These are phyloP conservation scores for Pteropus rufus DNA, from an alignment of 2,797 vertebrate species.

Conservation along the genomic window DNA sequence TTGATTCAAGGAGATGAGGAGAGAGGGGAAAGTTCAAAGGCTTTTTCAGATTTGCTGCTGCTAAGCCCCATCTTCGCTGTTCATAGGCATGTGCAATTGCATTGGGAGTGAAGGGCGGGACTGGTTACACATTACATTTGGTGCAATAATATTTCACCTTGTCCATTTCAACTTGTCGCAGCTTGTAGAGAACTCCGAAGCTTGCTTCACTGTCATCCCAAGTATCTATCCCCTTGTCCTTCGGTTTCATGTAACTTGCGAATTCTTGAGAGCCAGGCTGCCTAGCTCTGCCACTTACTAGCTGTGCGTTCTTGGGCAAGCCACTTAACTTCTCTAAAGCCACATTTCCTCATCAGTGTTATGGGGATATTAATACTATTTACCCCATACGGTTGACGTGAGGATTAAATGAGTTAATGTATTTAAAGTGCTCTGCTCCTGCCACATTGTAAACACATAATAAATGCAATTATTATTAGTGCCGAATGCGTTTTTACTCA, in stretches of 20 bases:
- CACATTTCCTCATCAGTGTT: background rate
- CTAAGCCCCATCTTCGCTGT: background rate
- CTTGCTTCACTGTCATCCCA: background rate
- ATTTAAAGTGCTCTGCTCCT: background rate
- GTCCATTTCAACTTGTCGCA: background rate
- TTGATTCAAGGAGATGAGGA: background rate
- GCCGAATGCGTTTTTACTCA: background rate
- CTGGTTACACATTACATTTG: background rate
- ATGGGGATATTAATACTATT: background rate
- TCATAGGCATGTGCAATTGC: background rate
- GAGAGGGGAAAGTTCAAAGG: background rate
- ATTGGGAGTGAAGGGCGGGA: background rate
- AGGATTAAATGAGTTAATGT: background rate
- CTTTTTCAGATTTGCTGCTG: background rate
- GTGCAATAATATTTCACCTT: background rate
- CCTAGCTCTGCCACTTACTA: background rate
- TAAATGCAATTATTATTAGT: background rate
- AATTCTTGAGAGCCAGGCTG: background rate
- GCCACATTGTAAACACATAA: background rate
- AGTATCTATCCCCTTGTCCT: background rate
- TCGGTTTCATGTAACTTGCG: background rate
- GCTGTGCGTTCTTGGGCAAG: background rate
- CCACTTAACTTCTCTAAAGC: background rate
- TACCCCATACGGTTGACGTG: background rate
- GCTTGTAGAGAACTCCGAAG: background rate